Percentiles rank a stretch among this genome's conserved stretches.
Evolutionary conservation across 2,888 invertebrate genomes (phyloP).

Genomic region (Philhelius pedissequus): DNA sequence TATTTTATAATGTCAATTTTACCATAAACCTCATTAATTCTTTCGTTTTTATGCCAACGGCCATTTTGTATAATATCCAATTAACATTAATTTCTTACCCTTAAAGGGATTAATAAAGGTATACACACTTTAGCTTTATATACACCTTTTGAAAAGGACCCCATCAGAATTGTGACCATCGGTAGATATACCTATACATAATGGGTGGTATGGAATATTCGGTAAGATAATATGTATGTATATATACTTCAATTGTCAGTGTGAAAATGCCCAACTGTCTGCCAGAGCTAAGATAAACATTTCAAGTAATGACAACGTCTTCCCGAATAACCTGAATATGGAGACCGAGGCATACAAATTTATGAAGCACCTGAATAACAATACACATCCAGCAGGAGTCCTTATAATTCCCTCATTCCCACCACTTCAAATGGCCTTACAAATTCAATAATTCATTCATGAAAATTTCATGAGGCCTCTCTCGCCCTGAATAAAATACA

Average conservation of each 20-base stretch:
- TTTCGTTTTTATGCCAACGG: not conserved
- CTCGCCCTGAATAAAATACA: not conserved
- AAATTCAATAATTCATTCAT: slow-evolving; percentile 65
- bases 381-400: not conserved
- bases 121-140: not conserved
- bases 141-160: not conserved
- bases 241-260: slow-evolving; percentile 26
- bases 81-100: not conserved
- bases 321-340: not conserved
- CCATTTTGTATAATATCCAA: not conserved
- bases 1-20: not conserved
- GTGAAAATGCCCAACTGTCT: slow-evolving; percentile 67
- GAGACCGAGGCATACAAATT: slow-evolving; percentile 20
- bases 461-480: slow-evolving; percentile 40
- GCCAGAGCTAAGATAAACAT: slow-evolving; percentile 55
- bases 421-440: not conserved
- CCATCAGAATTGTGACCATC: not conserved
- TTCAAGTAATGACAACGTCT: slow-evolving; percentile 35
- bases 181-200: no score
- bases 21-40: not conserved
- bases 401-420: not conserved
- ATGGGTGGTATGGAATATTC: not conserved
- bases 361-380: not conserved
- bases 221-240: no score
- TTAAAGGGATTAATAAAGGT: not conserved